Conservation (phyloP, 2,113 vertebrate genomes). For the Dipodomys spectabilis region DNA sequence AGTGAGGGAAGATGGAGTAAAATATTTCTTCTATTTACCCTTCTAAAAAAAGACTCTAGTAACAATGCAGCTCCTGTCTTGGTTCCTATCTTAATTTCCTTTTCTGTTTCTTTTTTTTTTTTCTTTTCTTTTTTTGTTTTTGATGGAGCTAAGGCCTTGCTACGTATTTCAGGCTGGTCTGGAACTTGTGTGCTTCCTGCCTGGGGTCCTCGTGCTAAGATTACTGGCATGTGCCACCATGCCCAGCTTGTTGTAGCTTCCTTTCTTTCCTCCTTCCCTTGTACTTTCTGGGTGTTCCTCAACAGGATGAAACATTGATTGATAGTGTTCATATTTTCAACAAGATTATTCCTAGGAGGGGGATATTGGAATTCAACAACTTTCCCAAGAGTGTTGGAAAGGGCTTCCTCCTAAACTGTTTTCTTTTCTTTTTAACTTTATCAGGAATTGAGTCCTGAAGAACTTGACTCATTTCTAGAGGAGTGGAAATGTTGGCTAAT, state of each 20-base stretch:
- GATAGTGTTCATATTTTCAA: background rate
- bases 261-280: background rate
- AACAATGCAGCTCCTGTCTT: background rate
- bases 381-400: no score
- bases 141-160: background rate
- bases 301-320: background rate
- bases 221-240: background rate
- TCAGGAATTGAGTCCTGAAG: background rate
- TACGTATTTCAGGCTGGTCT: background rate
- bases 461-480: background rate
- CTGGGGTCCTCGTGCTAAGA: background rate
- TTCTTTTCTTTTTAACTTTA: no score
- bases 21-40: background rate
- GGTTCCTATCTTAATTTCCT: background rate
- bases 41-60: background rate
- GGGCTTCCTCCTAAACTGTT: background rate
- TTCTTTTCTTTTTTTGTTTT: background rate
- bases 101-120: background rate
- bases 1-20: background rate
- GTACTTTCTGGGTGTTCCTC: background rate
- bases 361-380: background rate
- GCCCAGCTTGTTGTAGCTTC: background rate
- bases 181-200: background rate
- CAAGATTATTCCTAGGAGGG: background rate
- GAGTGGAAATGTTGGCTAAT: background rate